Evolutionary conservation across 2,888 invertebrate species (phyloP), one percentile per base, ranked within the genome.

Genomic region (Apodemia duryi): DNA sequence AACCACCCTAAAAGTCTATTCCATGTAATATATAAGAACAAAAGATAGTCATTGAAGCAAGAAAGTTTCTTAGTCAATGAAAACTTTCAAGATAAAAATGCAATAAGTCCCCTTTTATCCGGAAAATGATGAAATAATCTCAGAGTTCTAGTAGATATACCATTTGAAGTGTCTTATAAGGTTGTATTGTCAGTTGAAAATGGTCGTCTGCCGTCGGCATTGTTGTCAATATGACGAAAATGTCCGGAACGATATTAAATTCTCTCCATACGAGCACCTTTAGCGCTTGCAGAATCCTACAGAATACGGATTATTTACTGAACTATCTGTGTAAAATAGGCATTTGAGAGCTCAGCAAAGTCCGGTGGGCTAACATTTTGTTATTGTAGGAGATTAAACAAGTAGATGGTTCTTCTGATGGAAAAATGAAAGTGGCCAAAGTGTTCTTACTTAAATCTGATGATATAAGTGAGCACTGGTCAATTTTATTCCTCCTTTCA

Each of bases 211-310:
- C 57, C 57, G 38, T 28, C 49, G 61, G 60, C 60, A 49, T 64
- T 61, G 64, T 64, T 61, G 64, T 64, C 60, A 60, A 64, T 64
- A 61, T 64, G 65, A 60, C 57, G 57, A 65, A 61, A 61, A 61
- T 61, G 61, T 65, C 61, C 49, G 61, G 65, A 51, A 64, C 49
- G 61, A 65, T 65, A 65, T 65, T 61, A 65, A 65, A 65, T 64
- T 52, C 52, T 28, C 65, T 32, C 32, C 57, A 60, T 60, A 60
- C 35, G 35, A 32, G 57, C 57, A 60, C 57, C 57, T 60, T 35
- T 60, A 60, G 57, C 13, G 57, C 57, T 60, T 60, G 57, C 57
- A 35, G 35, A 60, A 60, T 60, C 35, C 57, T 60, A 60, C n/a
- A 60, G 57, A 60, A 32, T 60, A 60, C 32, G 35, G 57, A 60